Conservation (phyloP, 2,113 vertebrate species). For the Lasiurus borealis region DNA sequence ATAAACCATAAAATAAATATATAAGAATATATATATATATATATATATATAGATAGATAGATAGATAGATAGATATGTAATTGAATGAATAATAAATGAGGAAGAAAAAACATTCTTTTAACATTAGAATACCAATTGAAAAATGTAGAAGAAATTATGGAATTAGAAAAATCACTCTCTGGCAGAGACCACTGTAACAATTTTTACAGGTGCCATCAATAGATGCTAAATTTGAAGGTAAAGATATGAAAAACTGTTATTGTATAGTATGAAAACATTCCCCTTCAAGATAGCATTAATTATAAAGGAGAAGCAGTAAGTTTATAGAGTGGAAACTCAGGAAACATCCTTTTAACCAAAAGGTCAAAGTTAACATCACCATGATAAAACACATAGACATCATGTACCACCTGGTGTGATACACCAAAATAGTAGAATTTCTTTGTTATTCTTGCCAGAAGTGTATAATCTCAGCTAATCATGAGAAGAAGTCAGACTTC, state of each 20-base stretch:
- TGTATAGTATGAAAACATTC: slow-evolving; percentile 21
- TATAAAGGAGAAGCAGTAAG: slow-evolving; percentile 12
- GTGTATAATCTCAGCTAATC: neutral
- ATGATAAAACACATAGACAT: neutral
- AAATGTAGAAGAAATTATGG: neutral
- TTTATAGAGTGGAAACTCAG: neutral
- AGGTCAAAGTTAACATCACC: neutral
- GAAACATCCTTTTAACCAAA: neutral
- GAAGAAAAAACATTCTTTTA: neutral
- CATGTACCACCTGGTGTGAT: neutral
- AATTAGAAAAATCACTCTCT: slow-evolving; percentile 22
- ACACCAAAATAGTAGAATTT: neutral
- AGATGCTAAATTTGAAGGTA: neutral
- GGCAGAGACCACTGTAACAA: neutral
- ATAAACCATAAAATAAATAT: slow-evolving; percentile 1
- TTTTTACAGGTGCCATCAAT: neutral
- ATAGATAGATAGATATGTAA: too few relatives aligned
- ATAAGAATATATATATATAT: neutral
- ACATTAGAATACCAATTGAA: neutral
- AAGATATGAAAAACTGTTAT: slow-evolving; percentile 13
- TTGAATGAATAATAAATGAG: neutral
- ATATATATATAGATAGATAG: too few relatives aligned
- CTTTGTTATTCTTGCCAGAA: neutral
- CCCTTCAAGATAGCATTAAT: slow-evolving; percentile 7
- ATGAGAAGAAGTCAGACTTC: neutral